phyloP scores from a whole-genome alignment of 2,888 invertebrate genomes.

The Latrodectus elegans region DNA sequence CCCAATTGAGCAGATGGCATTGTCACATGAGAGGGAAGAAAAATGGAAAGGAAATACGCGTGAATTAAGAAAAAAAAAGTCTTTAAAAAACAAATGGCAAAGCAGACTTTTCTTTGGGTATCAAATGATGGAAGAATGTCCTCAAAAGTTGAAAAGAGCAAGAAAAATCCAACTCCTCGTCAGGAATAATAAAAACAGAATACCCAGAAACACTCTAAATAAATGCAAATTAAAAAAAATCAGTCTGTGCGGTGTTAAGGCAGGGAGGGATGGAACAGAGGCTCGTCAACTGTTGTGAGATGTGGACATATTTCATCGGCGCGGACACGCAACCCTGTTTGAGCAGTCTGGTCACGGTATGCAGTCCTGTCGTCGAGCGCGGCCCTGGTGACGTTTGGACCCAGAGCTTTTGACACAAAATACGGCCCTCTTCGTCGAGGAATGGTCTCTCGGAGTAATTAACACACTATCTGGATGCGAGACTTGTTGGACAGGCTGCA shows the following conservation, averaged over 20 bases:
- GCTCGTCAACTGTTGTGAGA: conserved; percentile 35
- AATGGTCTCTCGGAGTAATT: neutral
- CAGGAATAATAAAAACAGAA: conserved; percentile 6
- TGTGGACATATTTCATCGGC: conserved; percentile 54
- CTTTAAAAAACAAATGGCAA: too few species aligned
- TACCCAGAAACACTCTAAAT: conserved; percentile 12
- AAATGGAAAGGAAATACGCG: too few species aligned
- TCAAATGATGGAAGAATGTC: too few species aligned
- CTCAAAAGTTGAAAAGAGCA: too few species aligned
- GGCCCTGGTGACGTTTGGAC: conserved; percentile 41
- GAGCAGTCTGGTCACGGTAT: conserved; percentile 54
- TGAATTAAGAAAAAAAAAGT: too few species aligned
- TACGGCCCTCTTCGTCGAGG: conserved; percentile 12
- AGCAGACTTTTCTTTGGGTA: too few species aligned
- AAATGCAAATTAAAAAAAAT: conserved; percentile 26
- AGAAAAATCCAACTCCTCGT: too few species aligned
- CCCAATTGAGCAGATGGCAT: too few species aligned
- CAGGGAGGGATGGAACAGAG: conserved; percentile 19
- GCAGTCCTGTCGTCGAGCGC: conserved; percentile 62
- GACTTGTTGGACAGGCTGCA: too few species aligned
- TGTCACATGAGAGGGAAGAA: too few species aligned
- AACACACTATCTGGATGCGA: neutral
- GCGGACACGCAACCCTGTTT: conserved; percentile 55
- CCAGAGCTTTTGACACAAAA: conserved; percentile 20
- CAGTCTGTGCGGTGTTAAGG: neutral